Evolutionary conservation across 2,888 invertebrate species (phyloP), one percentile per base, ranked within the genome.

Genomic region (Sarcophaga rosellei): DNA sequence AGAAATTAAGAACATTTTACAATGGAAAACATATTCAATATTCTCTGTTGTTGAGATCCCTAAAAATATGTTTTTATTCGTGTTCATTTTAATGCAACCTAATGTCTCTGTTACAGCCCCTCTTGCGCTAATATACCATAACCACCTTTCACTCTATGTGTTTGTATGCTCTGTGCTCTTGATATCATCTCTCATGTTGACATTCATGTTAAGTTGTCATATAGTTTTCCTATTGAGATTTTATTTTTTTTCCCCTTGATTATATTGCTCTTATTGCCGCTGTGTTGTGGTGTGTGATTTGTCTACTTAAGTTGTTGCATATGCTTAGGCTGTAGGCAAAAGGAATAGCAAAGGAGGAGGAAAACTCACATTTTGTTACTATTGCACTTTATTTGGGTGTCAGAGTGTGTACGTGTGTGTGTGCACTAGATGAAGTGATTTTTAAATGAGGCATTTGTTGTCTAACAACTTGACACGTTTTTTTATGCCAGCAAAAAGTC

Each of bases 401-500:
- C 53, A 69, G 59, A 35, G 5, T 44, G n/a, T 74, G 25, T 74
- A 10, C 15, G 62, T 44, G 62, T 74, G 25, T 74, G 5, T 23
- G 53, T 69, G 47, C 69, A 73, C 25, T 8, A 72, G 68, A 75
- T 86, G 83, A 86, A 84, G 86, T 84, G 84, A 57, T 75, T 86
- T 65, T 12, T 72, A 86, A 86, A 86, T 81, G 69, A 84, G 86
- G 74, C 86, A 86, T 86, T 86, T 86, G 86, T 88, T 88, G 85
- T 84, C 88, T 86, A 85, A 87, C 77, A 66, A 84, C 88, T 88
- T 88, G 88, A 88, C 87, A 88, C 75, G 81, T 82, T 86, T 88
- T 80, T 76, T 23, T 74, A 77, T 69, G 17, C 44, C 23, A 62
- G 4, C 20, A 57, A 62, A 73, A 61, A 57, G 65, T 66, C 76